phyloP scores from a whole-genome alignment of 1,140 invertebrate genomes.

The Drosophila pachea region DNA sequence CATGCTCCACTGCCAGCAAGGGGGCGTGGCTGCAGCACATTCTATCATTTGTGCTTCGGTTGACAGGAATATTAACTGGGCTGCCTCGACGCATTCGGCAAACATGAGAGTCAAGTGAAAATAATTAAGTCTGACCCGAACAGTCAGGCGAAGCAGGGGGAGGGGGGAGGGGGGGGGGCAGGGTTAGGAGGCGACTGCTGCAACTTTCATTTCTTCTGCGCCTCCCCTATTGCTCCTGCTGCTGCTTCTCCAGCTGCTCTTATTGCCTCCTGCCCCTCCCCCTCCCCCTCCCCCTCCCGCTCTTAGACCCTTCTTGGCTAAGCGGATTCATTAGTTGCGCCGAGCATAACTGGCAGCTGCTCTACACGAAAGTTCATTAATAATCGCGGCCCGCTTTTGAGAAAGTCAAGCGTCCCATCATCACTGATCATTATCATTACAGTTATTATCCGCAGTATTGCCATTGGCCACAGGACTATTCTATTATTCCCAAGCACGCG shows the following conservation, averaged over 20 bases:
- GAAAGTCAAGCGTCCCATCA: slow-evolving; percentile 10
- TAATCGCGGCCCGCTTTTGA: slow-evolving; percentile 32
- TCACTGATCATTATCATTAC: slow-evolving; percentile 2
- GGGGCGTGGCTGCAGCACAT: slow-evolving; percentile 28
- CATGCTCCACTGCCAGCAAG: slow-evolving; percentile 25
- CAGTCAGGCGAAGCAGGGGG: slow-evolving; percentile 1
- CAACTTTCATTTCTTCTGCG: not conserved
- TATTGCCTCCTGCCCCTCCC: too few relatives aligned
- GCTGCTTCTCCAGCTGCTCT: not conserved
- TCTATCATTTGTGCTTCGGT: slow-evolving; percentile 67
- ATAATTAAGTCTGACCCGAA: slow-evolving; percentile 60
- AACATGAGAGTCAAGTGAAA: slow-evolving; percentile 61
- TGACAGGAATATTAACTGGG: slow-evolving; percentile 69
- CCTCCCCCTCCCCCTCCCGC: too few relatives aligned
- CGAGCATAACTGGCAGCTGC: slow-evolving; percentile 62
- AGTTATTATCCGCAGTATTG: slow-evolving; percentile 7
- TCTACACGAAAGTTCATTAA: slow-evolving; percentile 52
- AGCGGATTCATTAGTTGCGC: slow-evolving; percentile 68
- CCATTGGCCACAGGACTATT: slow-evolving; percentile 11
- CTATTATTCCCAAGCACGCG: not conserved
- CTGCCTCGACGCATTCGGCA: slow-evolving; percentile 39
- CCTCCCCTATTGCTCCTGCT: slow-evolving; percentile 12
- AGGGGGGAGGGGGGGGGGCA: too few relatives aligned
- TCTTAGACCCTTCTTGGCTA: slow-evolving; percentile 45
- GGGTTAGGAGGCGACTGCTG: too few relatives aligned